These are phyloP conservation scores for Cisticola juncidis DNA, from an alignment of 2,113 vertebrate genomes.

Conservation along the genomic window DNA sequence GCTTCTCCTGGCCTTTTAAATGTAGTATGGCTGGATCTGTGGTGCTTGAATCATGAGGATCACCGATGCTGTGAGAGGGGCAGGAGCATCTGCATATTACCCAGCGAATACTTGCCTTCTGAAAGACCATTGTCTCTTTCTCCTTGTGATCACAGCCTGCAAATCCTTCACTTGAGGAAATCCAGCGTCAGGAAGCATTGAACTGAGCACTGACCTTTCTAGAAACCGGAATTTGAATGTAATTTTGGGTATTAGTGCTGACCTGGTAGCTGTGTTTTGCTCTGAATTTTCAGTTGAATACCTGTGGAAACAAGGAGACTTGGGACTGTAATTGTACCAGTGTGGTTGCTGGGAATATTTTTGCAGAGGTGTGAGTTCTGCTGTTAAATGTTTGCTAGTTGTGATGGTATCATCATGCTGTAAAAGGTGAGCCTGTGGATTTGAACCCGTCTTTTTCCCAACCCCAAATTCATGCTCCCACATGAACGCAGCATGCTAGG, in stretches of 20 bases:
- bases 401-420: neutral
- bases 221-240: neutral
- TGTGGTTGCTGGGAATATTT: neutral
- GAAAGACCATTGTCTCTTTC: neutral
- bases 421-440: neutral
- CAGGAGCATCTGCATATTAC: neutral
- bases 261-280: neutral
- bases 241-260: neutral
- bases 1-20: neutral
- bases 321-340: neutral
- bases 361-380: neutral
- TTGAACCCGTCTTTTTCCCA: neutral
- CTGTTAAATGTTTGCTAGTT: neutral
- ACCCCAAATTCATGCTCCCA: neutral
- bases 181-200: neutral
- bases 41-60: neutral
- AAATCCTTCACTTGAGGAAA: neutral
- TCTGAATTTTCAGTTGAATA: neutral
- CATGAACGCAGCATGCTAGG: rapidly evolving
- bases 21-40: neutral
- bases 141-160: neutral
- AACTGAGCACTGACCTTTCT: neutral
- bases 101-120: neutral
- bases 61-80: neutral
- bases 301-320: neutral